A percentile compares a stretch with the other conserved stretches of the same genome.
phyloP scores from a whole-genome alignment of 2,888 invertebrate species.

The Carterocephalus palaemon region DNA sequence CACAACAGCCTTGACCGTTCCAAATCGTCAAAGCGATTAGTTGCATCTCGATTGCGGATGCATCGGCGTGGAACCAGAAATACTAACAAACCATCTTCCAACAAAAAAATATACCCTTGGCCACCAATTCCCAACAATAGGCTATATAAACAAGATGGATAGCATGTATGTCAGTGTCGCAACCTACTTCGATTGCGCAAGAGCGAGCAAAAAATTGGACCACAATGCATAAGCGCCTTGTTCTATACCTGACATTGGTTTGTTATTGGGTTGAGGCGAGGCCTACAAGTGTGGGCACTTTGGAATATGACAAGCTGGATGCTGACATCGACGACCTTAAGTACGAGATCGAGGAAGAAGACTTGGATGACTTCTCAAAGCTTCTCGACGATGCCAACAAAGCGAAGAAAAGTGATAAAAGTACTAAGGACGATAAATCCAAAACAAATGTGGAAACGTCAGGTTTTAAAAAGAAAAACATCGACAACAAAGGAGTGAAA shows the following conservation, averaged over 20 bases:
- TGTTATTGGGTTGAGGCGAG: slow-evolving; percentile 49
- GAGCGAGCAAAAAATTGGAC: slow-evolving; percentile 48
- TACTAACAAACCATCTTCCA: slow-evolving; percentile 41
- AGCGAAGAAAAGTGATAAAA: slow-evolving; percentile 26
- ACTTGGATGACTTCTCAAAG: slow-evolving; percentile 52
- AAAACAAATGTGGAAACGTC: slow-evolving; percentile 41
- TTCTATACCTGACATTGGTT: slow-evolving; percentile 49
- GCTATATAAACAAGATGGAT: slow-evolving; percentile 61
- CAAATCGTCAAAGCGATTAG: slow-evolving; percentile 51
- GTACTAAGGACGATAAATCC: slow-evolving; percentile 20
- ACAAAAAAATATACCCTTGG: slow-evolving; percentile 63
- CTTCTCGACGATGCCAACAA: slow-evolving; percentile 43
- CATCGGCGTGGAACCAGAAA: slow-evolving; percentile 52
- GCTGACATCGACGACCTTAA: slow-evolving; percentile 51
- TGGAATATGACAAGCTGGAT: slow-evolving; percentile 56
- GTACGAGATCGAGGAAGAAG: slow-evolving; percentile 58
- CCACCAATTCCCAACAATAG: slow-evolving; percentile 48
- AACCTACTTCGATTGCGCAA: slow-evolving; percentile 69
- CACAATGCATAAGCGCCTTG: slow-evolving; percentile 53
- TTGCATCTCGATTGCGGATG: slow-evolving; percentile 42
- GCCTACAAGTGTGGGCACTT: slow-evolving; percentile 45
- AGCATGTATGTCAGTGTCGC: slow-evolving; percentile 77
- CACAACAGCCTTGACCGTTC: slow-evolving; percentile 56
- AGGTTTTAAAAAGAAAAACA: slow-evolving; percentile 54
- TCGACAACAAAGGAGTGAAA: slow-evolving; percentile 47